These are phyloP conservation scores for Alentia gelatinosa DNA, from an alignment of 2,888 invertebrate genomes.

Conservation along the genomic window DNA sequence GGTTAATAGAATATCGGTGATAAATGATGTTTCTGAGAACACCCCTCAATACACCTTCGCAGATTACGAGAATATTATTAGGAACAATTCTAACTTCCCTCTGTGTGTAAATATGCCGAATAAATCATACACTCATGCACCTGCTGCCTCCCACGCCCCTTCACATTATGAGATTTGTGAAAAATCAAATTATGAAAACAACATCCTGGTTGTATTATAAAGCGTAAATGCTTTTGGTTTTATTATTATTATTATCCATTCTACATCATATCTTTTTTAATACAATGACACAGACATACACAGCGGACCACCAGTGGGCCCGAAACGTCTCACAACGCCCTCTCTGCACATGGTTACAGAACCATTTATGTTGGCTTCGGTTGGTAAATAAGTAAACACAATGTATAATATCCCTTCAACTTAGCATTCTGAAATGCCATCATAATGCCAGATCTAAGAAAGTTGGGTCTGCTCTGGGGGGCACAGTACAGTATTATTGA, in stretches of 20 bases:
- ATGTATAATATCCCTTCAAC: not conserved
- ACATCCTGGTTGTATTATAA: not conserved
- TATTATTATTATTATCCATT: no score
- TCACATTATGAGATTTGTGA: no score
- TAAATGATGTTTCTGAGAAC: no score
- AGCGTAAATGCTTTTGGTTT: slow-evolving; percentile 19
- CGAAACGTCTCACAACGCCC: not conserved
- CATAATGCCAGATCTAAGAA: not conserved
- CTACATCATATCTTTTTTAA: not conserved
- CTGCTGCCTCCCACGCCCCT: no score
- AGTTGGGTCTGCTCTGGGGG: not conserved
- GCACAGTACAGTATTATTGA: not conserved
- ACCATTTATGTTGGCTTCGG: not conserved
- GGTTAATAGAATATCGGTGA: no score
- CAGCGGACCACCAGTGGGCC: not conserved
- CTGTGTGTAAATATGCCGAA: no score
- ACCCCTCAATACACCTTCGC: no score
- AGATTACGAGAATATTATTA: no score
- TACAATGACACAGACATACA: slow-evolving; percentile 21
- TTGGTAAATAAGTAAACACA: not conserved
- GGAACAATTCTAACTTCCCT: no score
- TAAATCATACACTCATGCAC: no score
- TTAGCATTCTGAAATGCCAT: not conserved
- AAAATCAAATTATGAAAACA: not conserved
- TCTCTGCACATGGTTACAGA: not conserved